Evolutionary conservation across 2,797 vertebrate genomes (phyloP), one percentile per base, ranked within the genome.

Genomic region (Strix occidentalis): DNA sequence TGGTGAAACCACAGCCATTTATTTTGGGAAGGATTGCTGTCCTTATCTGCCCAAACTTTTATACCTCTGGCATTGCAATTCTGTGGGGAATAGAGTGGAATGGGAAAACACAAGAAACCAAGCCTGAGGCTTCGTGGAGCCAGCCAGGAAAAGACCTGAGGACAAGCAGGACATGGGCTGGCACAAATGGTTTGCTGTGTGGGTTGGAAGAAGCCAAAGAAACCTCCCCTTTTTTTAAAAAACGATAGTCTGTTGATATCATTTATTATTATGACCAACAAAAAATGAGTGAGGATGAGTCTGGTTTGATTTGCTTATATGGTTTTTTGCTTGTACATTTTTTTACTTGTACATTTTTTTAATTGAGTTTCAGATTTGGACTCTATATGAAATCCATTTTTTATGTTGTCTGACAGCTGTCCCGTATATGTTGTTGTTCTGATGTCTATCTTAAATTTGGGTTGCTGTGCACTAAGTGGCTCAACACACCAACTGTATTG

Each of bases 31-130:
- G 46, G 35, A 54, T 94, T 84, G 35, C 37, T 64, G 72, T 92
- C 85, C 80, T 96, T 63, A 37, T 85, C 85, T 91, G 80, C 78
- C 79, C 71, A 78, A 77, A 85, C 68, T 84, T 89, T 89, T 93
- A 41, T 74, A 78, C 64, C 72, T 94, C 41, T 69, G 87, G 90
- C 89, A 74, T 51, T 20, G 13, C 28, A 60, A 2, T 58, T 72
- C 86, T 79, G 71, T 65, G 83, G 41, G 70, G 57, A 71, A 46
- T 56, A 4, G 5, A 54, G 50, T 70, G 63, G 88, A 93, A 78
- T 29, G 56, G 84, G 45, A 81, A 84, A 84, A 94, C 56, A 25
- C 5, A 57, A 71, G 51, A 84, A 94, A 43, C 89, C 45, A 94
- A 93, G 86, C 79, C 65, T 61, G 45, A 93, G 75, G 61, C 39